These are phyloP conservation scores for Volucella zonaria DNA, from an alignment of 2,888 invertebrate genomes.

Conservation along the genomic window DNA sequence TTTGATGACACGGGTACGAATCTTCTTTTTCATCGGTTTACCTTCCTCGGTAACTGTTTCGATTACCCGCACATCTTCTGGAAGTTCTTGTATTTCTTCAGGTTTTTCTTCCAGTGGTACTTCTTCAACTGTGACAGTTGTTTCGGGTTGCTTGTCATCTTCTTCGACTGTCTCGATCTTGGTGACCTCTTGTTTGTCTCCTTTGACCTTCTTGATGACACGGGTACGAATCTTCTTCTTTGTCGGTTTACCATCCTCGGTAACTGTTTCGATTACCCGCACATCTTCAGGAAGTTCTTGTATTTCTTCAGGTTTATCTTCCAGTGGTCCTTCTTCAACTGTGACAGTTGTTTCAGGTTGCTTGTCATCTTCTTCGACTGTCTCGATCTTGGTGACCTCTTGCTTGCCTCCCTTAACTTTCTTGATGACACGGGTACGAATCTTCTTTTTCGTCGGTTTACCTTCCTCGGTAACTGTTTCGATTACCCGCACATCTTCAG, in stretches of 20 bases:
- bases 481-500: conserved; percentile 36
- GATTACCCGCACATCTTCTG: conserved; percentile 40
- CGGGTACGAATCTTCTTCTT: conserved; percentile 52
- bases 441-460: conserved; percentile 47
- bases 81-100: conserved; percentile 28
- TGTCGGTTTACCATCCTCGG: conserved; percentile 47
- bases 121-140: conserved; percentile 52
- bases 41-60: conserved; percentile 49
- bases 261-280: conserved; percentile 24
- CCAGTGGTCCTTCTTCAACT: conserved; percentile 41
- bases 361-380: conserved; percentile 57
- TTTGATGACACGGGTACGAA: conserved; percentile 31
- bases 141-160: conserved; percentile 49
- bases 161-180: conserved; percentile 52
- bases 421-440: conserved; percentile 49
- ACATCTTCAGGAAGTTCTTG: conserved; percentile 49
- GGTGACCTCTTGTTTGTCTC: conserved; percentile 54
- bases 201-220: conserved; percentile 49
- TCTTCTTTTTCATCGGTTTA: conserved; percentile 46
- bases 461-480: conserved; percentile 49
- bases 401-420: conserved; percentile 53
- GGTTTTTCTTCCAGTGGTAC: conserved; percentile 46
- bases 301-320: conserved; percentile 42
- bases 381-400: conserved; percentile 60
- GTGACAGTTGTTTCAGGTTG: conserved; percentile 58